Evolutionary conservation across 2,113 vertebrate genomes (phyloP), one percentile per base, ranked within the genome.

Genomic region (Charadrius vociferus): DNA sequence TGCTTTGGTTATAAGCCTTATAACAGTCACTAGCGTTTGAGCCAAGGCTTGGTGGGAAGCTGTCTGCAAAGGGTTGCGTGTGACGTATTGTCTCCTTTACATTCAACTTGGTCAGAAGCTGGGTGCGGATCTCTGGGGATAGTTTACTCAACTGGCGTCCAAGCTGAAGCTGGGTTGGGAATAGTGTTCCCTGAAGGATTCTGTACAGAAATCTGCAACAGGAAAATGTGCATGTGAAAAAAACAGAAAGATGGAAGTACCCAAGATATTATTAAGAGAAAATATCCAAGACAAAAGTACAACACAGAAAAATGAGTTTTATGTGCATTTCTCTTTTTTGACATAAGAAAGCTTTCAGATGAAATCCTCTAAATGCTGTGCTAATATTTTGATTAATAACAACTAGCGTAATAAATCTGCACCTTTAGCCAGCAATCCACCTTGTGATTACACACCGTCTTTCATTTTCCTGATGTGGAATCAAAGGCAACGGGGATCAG

Each of bases 121-220:
- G 98, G 79, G 93, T 95, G 74, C 97, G 98, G 26, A 93, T 96
- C 87, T 98, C 97, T 22, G 95, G 81, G 4, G 97, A 89, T 18
- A 98, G 96, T 89, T 96, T 98, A 93, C 99, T 98, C 91, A 99
- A 47, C 95, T 99, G 99, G 68, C 99, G 98, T n/a, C 99, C 99
- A n/a, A 98, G 97, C 74, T 99, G 99, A 72, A 99, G 98, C 1
- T 98, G 99, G 20, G 98, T 99, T 70, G 99, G 99, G 91, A 99
- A 99, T 9, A 99, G 92, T 3, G 98, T 99, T 80, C 99, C 99
- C 96, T 99, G 99, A 96, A 99, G 98, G 58, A 98, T 98, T 98
- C 98, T 98, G 98, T 99, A 99, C 83, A 99, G 98, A 97, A 99
- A 99, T 95, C 99, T 99, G 97, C 55, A 97, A 62, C 58, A 87